A percentile compares a stretch with the other conserved stretches of the same genome.
These are phyloP conservation scores for Macropis europaea DNA, from an alignment of 2,888 invertebrate genomes.

Conservation along the genomic window DNA sequence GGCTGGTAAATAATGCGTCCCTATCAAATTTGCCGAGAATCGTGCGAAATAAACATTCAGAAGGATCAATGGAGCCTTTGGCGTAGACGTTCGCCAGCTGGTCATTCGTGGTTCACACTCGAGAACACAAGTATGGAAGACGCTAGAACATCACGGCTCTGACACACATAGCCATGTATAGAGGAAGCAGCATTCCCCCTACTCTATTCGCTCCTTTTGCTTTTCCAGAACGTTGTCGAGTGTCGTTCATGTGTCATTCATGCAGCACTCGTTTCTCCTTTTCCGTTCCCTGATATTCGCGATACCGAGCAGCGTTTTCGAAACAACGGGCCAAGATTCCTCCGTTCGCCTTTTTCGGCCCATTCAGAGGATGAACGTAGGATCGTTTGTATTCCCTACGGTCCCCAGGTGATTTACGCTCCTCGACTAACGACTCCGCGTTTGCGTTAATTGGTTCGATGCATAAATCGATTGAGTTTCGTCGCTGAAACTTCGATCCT, in stretches of 20 bases:
- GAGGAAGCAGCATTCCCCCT: slow-evolving; percentile 30
- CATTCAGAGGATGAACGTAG: background rate
- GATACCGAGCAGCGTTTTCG: background rate
- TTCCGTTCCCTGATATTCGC: slow-evolving; percentile 12
- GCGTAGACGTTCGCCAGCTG: background rate
- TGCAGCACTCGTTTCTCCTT: slow-evolving; percentile 24
- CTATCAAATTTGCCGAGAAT: too few relatives aligned
- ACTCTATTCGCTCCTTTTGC: slow-evolving; percentile 14
- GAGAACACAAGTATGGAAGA: slow-evolving; percentile 11
- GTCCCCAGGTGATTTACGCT: background rate
- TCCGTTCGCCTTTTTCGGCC: background rate
- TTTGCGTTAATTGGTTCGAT: too few relatives aligned
- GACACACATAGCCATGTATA: slow-evolving; percentile 68
- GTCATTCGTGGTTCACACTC: slow-evolving; percentile 24
- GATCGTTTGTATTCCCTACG: background rate
- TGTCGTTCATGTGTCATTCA: slow-evolving; percentile 34
- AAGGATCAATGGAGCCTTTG: background rate
- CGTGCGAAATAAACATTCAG: too few relatives aligned
- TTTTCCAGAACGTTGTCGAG: slow-evolving; percentile 7
- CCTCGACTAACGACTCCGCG: background rate
- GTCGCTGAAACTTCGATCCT: too few relatives aligned
- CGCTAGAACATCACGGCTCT: slow-evolving; percentile 42
- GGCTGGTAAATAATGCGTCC: too few relatives aligned
- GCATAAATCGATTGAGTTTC: too few relatives aligned
- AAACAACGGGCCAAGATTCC: background rate